phyloP scores from a whole-genome alignment of 2,113 vertebrate species.

The Cephalopholis sonnerati region DNA sequence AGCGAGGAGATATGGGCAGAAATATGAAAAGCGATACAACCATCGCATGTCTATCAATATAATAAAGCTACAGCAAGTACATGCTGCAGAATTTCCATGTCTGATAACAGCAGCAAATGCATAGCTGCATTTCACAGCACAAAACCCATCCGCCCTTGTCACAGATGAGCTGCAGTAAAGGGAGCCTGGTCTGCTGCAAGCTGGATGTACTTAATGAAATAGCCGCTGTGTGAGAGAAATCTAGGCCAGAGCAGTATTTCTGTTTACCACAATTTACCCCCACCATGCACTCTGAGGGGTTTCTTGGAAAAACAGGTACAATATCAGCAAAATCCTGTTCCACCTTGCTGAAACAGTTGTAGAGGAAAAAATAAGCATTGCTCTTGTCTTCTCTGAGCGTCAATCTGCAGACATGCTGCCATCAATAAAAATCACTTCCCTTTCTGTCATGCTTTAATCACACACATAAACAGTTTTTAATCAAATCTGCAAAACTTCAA shows the following conservation, averaged over 20 bases:
- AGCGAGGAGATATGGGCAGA: background rate
- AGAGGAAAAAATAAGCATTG: conserved; percentile 32
- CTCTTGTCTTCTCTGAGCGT: conserved; percentile 2
- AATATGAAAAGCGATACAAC: conserved; percentile 25
- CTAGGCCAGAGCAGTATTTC: conserved; percentile 66
- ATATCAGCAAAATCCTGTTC: conserved; percentile 35
- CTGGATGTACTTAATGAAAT: conserved; percentile 65
- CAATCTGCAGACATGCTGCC: conserved; percentile 19
- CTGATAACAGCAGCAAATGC: conserved; percentile 21
- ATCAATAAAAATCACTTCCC: conserved; percentile 46
- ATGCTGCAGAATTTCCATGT: conserved; percentile 21
- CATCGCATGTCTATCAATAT: background rate
- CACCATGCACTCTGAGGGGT: conserved; percentile 28
- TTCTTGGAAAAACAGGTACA: conserved; percentile 40
- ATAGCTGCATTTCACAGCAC: conserved; percentile 43
- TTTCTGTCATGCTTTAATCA: conserved; percentile 54
- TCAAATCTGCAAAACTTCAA: conserved; percentile 61
- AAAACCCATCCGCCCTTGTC: conserved; percentile 57
- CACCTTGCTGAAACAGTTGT: conserved; percentile 25
- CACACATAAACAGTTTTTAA: conserved; percentile 65
- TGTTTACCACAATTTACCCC: conserved; percentile 65
- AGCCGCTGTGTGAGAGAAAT: conserved; percentile 61
- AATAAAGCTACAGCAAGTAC: conserved; percentile 7
- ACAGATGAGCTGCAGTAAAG: conserved; percentile 59
- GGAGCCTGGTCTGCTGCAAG: conserved; percentile 51